phyloP scores from a whole-genome alignment of 1,140 invertebrate species.

The Drosophila willistoni region DNA sequence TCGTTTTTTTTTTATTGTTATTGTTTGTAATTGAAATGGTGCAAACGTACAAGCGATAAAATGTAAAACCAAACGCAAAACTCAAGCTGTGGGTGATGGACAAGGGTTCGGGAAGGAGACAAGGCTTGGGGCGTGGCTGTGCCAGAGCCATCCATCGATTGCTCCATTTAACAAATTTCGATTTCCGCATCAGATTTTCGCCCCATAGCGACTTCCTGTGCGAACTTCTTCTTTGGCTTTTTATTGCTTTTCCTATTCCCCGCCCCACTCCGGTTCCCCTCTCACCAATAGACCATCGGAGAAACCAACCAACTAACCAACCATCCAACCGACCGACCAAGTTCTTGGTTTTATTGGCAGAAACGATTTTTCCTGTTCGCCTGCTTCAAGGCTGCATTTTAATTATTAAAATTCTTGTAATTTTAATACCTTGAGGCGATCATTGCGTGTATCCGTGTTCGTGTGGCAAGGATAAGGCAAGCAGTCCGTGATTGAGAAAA shows the following conservation, averaged over 20 bases:
- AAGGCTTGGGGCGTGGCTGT: constrained; percentile 18
- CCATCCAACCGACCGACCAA: constrained; percentile 1
- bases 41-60: constrained; percentile 81
- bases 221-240: constrained; percentile 58
- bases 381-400: constrained; percentile 54
- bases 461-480: constrained; percentile 27
- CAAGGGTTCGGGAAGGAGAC: not conserved
- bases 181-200: constrained; percentile 78
- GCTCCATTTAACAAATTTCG: constrained; percentile 82
- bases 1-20: constrained; percentile 72
- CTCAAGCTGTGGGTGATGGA: constrained; percentile 2
- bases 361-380: constrained; percentile 39
- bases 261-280: constrained; percentile 17
- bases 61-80: constrained; percentile 71
- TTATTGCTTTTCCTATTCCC: constrained; percentile 61
- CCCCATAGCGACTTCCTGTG: constrained; percentile 68
- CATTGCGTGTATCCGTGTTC: constrained; percentile 36
- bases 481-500: constrained; percentile 32
- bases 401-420: constrained; percentile 64
- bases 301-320: not conserved
- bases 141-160: constrained; percentile 69
- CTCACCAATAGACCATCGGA: no score
- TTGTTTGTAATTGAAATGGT: constrained; percentile 82
- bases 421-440: constrained; percentile 48
- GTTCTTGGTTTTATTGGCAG: constrained; percentile 48